Conservation (phyloP, 2,113 vertebrate genomes). For the Psilopsiagon aurifrons region DNA sequence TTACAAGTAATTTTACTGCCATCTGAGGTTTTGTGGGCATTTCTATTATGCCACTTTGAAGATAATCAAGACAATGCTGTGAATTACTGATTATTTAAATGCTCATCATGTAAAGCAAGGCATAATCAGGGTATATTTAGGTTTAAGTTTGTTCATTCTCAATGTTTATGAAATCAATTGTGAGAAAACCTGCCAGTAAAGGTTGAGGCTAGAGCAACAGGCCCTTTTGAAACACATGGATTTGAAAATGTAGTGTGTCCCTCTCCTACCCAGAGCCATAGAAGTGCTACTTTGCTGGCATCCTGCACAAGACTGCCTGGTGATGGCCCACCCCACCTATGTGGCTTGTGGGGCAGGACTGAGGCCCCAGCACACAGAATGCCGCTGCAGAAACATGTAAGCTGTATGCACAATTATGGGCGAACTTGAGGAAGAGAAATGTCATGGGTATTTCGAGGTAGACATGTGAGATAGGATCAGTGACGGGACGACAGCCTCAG, state of each 20-base stretch:
- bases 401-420: accelerated
- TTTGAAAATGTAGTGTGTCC: not conserved
- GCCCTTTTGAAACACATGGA: not conserved
- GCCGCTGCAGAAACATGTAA: not conserved
- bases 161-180: not conserved
- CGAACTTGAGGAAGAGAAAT: not conserved
- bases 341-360: accelerated
- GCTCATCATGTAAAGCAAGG: not conserved
- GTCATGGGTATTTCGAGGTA: not conserved
- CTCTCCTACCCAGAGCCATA: not conserved
- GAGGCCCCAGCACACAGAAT: accelerated
- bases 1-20: not conserved
- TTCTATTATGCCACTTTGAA: not conserved
- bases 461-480: not conserved
- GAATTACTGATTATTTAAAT: not conserved
- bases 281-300: not conserved
- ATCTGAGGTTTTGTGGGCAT: not conserved
- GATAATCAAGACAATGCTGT: not conserved
- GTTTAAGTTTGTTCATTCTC: not conserved
- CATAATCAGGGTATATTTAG: not conserved
- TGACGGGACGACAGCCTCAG: not conserved
- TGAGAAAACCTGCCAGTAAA: not conserved
- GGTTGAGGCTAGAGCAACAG: not conserved
- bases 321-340: accelerated
- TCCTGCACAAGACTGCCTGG: not conserved